Conservation (phyloP, 2,113 vertebrate genomes). For the Paradisaea rubra region DNA sequence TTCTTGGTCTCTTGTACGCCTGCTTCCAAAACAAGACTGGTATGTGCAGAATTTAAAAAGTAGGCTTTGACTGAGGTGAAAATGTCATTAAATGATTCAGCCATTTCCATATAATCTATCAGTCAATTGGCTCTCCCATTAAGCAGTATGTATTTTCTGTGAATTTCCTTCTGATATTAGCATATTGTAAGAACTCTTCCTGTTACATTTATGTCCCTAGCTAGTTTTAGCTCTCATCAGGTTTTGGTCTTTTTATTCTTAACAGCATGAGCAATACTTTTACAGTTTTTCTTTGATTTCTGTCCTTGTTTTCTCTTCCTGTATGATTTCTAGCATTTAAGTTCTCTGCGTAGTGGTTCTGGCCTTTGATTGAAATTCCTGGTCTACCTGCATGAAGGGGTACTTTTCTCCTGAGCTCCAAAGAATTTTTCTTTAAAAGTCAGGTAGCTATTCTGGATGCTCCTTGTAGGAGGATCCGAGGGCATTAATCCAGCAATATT, state of each 20-base stretch:
- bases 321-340: background rate
- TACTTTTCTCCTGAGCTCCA: background rate
- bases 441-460: background rate
- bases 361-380: background rate
- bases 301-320: background rate
- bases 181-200: background rate
- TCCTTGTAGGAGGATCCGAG: background rate
- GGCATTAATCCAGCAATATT: background rate
- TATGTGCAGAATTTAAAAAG: background rate
- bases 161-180: background rate
- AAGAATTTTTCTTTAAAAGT: background rate
- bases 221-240: background rate
- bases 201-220: background rate
- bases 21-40: background rate
- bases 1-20: background rate
- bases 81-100: background rate
- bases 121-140: background rate
- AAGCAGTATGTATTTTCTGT: background rate
- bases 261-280: background rate
- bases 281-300: background rate
- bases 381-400: background rate
- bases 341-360: fast-evolving
- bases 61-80: background rate
- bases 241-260: background rate
- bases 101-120: background rate